Evolutionary conservation across 2,113 vertebrate genomes (phyloP), one percentile per base, ranked within the genome.

Genomic region (Ahaetulla prasina): DNA sequence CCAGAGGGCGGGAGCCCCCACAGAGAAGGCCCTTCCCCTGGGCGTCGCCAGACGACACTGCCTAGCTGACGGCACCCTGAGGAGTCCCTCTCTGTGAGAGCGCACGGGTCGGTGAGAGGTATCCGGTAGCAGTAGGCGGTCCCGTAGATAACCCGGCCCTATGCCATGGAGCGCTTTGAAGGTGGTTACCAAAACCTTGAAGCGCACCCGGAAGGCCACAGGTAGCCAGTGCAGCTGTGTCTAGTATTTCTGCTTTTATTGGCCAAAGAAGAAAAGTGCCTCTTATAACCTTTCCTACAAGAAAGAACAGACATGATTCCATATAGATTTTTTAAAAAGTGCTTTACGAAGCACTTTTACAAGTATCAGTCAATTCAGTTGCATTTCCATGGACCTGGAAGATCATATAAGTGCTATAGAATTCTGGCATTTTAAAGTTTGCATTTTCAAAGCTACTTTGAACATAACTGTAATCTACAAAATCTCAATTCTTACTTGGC

Each of bases 281-380:
- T 90, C 60, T n/a, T 35, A n/a, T 39, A 90, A 39, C 30, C 49
- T 52, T 52, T 84, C 52, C 22, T 43, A 25, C 39, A 25, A 52
- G 49, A 90, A 80, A 80, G 18, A 35, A 39, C 14, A 90, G 25
- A 89, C 35, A 47, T 20, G 27, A 50, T 68, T 50, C 45, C 30
- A 50, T 49, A 49, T n/a, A 74, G 89, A 50, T 74, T 63, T 90
- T 89, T 20, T 23, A 20, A 49, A 68, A 49, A 89, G 27, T 22
- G 52, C n/a, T 68, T n/a, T 35, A 52, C 49, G 0, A 39, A 88
- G 54, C 52, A 11, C 49, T 18, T 74, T 90, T 50, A 52, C n/a
- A 2, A n/a, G 27, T n/a, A 80, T 74, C 47, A 88, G 63, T 74
- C 93, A 92, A 94, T 95, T 95, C 93, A 95, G 94, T 23, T 50